Evolutionary conservation across 2,797 vertebrate genomes (phyloP), one percentile per base, ranked within the genome.

Genomic region (Carcharodon carcharias): DNA sequence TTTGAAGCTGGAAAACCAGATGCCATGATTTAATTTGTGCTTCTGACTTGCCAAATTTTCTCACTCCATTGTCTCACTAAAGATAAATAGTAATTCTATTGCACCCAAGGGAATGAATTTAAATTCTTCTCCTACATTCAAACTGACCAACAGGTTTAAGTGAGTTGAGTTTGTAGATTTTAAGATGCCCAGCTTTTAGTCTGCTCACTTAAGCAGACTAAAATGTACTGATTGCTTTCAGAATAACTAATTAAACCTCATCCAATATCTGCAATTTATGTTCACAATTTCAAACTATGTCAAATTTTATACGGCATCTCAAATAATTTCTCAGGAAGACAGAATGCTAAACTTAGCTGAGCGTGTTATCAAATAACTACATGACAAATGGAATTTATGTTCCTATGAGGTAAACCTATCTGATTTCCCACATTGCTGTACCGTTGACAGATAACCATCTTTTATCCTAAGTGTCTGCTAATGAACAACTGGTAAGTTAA

Each of bases 401-500:
- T 77, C 28, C 12, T 77, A 16, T 95, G 93, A 54, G 93, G 65
- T 71, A 35, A 54, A 95, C 67, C 56, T 73, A 95, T 95, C 94
- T 95, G 94, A 95, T 77, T 77, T 95, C 12, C 28, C 45, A 56
- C 71, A 95, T 95, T 73, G 23, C 28, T 54, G 5, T 58, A n/a
- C 69, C 14, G 94, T 95, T 95, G 94, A 95, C 94, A 73, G 69
- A 95, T 95, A 56, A 77, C 69, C 50, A 73, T 56, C 56, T 58
- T 95, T 95, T 73, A 77, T 95, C 69, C n/a, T 50, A 95, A 73
- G 28, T 77, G 28, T 50, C 31, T 31, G 67, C 50, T 9, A 28
- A 54, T 71, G 40, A 95, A 56, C 67, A 73, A 77, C 16, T 95
- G 50, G 6, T 77, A 54, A 31, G 16, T 71, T 95, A 73, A 73